phyloP scores from a whole-genome alignment of 2,113 vertebrate genomes.

The Strigops habroptila region DNA sequence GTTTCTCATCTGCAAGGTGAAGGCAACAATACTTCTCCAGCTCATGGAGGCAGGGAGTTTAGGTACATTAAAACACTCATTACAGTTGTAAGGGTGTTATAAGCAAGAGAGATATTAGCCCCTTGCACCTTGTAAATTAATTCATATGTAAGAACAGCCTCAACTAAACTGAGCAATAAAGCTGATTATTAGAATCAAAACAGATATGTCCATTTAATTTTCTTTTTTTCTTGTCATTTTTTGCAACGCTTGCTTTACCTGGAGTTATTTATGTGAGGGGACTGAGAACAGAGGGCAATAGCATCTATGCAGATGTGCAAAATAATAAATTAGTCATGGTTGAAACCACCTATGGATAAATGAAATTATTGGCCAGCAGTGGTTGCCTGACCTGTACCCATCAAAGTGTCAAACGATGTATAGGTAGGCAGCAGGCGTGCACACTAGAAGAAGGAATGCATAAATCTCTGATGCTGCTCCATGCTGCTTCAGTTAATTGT shows the following conservation, averaged over 20 bases:
- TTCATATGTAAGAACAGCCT: background rate
- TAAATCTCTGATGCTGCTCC: slow-evolving; percentile 37
- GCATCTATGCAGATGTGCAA: background rate
- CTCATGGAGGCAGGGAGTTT: background rate
- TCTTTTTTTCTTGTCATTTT: background rate
- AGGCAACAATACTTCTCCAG: background rate
- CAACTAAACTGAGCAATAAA: background rate
- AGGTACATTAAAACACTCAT: background rate
- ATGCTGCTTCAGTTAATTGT: slow-evolving; percentile 5
- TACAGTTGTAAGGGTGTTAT: background rate
- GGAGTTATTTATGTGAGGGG: background rate
- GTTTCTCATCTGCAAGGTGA: background rate
- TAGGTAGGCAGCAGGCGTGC: slow-evolving; percentile 18
- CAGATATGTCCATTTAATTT: background rate
- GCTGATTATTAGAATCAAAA: background rate
- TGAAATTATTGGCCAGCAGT: slow-evolving; percentile 48
- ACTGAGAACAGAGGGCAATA: background rate
- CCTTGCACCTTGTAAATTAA: background rate
- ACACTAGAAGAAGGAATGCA: background rate
- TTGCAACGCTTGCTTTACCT: background rate
- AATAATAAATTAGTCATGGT: slow-evolving; percentile 33
- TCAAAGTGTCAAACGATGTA: slow-evolving; percentile 60
- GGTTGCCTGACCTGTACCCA: slow-evolving; percentile 54
- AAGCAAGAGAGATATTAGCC: background rate
- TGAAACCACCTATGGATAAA: slow-evolving; percentile 47